Base-by-base conservation (phyloP, 2,797 vertebrate genomes). In the Falco cherrug region DNA sequence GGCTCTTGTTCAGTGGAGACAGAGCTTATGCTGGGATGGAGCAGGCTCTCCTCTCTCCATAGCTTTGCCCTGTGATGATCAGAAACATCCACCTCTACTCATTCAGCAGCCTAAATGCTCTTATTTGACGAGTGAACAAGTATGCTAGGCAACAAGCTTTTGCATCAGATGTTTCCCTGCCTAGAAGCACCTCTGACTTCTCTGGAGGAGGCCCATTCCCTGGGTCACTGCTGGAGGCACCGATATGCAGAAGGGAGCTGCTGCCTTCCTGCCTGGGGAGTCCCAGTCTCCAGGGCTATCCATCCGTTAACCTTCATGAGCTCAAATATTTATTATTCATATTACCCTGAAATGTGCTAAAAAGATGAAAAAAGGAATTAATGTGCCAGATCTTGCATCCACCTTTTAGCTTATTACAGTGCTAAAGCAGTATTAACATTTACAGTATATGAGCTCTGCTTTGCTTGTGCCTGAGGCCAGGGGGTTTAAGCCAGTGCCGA, bases 381-480 rank as follows among this genome's bases (percentile, higher is more conserved):
- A 96, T 93, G 93, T 94, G 94, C 87, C 93, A 95, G 88, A 95
- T 93, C 95, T 95, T 97, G 97, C 94, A 95, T 88, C 94, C 88
- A 95, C 96, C 96, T 97, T 97, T 97, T 94, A 95, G 95, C 94
- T 97, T 96, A 97, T 96, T 95, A 91, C 87, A 94, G 93, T 74
- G 92, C 89, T 97, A 89, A 97, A 96, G 92, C 95, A 95, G 96
- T 84, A 97, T 97, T 97, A 97, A 97, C 97, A 97, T 97, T 96
- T 97, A 96, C 84, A 92, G 95, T 89, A 65, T 89, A 86, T 91
- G 96, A 97, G 95, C 82, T 96, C 88, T 92, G 94, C 95, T 95
- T 82, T 88, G 76, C 95, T 80, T 26, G n/a, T 37, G 94, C 97
- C 95, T 75, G 69, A 87, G 97, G 97, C 95, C 91, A 95, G 54